Evolutionary conservation across 2,888 invertebrate species (phyloP).

Genomic region (Limnephilus auricula): DNA sequence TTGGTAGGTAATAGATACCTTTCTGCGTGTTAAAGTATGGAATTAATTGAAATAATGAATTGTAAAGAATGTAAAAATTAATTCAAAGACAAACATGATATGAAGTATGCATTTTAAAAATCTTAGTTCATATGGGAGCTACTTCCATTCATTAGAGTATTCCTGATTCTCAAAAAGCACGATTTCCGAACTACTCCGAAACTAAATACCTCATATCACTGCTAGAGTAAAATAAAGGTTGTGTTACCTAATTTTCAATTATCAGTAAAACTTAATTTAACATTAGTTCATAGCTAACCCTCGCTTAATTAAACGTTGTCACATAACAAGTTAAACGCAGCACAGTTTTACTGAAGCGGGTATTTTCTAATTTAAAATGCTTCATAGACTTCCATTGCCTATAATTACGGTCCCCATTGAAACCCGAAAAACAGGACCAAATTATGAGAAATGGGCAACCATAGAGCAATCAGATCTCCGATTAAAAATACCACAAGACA

Average conservation of each 20-base stretch:
- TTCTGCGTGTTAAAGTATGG: too few relatives aligned
- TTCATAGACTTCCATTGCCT: slow-evolving; percentile 19
- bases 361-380: neutral
- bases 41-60: too few relatives aligned
- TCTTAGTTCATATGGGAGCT: neutral
- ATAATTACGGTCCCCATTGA: neutral
- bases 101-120: too few relatives aligned
- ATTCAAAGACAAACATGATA: too few relatives aligned
- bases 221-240: neutral
- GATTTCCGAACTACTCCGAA: neutral
- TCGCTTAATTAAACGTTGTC: slow-evolving; percentile 4
- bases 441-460: slow-evolving; percentile 16
- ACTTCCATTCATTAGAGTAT: neutral
- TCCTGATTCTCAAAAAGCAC: neutral
- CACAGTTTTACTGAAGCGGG: neutral
- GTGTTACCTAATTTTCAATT: neutral
- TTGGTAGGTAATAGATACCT: too few relatives aligned
- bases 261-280: neutral
- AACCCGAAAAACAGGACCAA: slow-evolving; percentile 15
- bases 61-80: too few relatives aligned
- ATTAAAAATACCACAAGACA: slow-evolving; percentile 28
- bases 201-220: neutral
- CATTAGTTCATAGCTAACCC: neutral
- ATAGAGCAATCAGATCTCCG: slow-evolving; percentile 37
- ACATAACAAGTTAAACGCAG: neutral